A percentile compares a stretch with the other conserved stretches of the same genome.
phyloP scores from a whole-genome alignment of 2,888 invertebrate species.

The Eupithecia insigniata region DNA sequence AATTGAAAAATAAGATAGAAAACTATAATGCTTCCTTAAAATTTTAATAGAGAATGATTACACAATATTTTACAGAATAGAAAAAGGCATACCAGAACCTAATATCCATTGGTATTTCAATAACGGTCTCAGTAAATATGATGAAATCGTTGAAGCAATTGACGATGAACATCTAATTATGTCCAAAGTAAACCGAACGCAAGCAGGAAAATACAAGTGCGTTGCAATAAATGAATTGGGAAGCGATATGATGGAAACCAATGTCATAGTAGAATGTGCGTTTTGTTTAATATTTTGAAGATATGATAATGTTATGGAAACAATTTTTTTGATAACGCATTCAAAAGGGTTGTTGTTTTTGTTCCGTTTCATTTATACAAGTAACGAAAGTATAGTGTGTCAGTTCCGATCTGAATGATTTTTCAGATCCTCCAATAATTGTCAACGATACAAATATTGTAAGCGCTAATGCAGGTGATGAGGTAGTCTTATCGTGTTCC shows the following conservation, averaged over 20 bases:
- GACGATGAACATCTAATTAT: conserved; percentile 13
- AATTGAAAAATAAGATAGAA: background rate
- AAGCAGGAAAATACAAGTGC: conserved; percentile 22
- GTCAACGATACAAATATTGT: conserved; percentile 8
- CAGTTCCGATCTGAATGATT: background rate
- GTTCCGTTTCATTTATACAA: background rate
- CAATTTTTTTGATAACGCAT: background rate
- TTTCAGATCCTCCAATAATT: conserved; percentile 23
- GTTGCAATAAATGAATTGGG: conserved; percentile 17
- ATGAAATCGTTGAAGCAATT: conserved; percentile 11
- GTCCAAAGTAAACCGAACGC: conserved; percentile 11
- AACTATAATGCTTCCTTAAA: background rate
- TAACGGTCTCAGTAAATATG: background rate
- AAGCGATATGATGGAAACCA: conserved; percentile 16
- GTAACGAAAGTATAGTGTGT: background rate
- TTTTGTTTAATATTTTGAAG: background rate
- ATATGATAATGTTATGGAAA: background rate
- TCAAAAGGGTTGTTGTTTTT: background rate
- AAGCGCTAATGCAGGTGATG: background rate
- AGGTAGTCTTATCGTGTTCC: conserved; percentile 18
- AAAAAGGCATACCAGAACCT: conserved; percentile 21
- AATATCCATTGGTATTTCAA: conserved; percentile 20
- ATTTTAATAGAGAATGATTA: background rate
- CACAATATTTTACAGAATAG: conserved; percentile 22
- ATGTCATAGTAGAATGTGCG: conserved; percentile 22